Evolutionary conservation across 37 sponge, comb jelly and placozoan species (phyloP).

Genomic region (Lycopodina hypogea): DNA sequence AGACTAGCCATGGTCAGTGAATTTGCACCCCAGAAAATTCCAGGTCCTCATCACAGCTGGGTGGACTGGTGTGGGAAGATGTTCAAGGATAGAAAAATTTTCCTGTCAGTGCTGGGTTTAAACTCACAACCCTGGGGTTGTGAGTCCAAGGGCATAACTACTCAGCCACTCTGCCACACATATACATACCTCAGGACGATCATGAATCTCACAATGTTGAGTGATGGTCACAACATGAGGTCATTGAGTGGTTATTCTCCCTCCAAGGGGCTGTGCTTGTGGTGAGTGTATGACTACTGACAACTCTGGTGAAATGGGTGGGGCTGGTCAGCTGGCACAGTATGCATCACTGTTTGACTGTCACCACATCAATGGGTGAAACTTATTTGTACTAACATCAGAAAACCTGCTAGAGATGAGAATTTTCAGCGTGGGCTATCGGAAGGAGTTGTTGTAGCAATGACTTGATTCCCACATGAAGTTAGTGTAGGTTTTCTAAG

Average conservation of each 20-base stretch:
- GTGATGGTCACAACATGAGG: conserved; percentile 75
- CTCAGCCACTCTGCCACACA: too few relatives aligned
- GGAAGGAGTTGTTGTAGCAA: conserved; percentile 77
- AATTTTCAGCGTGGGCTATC: conserved; percentile 68
- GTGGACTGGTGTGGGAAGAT: too few relatives aligned
- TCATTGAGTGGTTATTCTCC: conserved; percentile 61
- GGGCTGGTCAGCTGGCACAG: background rate
- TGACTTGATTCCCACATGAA: too few relatives aligned
- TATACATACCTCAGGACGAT: background rate
- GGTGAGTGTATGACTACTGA: background rate
- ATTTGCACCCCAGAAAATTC: too few relatives aligned
- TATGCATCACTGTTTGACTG: conserved; percentile 73
- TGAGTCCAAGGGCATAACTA: too few relatives aligned
- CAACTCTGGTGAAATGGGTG: too few relatives aligned
- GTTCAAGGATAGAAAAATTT: too few relatives aligned
- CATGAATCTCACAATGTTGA: conserved; percentile 34
- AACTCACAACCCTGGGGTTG: too few relatives aligned
- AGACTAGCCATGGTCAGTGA: too few relatives aligned
- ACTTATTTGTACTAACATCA: conserved; percentile 64
- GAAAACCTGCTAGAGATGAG: conserved; percentile 77
- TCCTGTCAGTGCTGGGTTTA: too few relatives aligned
- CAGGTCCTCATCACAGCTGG: too few relatives aligned
- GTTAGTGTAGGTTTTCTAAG: too few relatives aligned
- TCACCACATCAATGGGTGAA: conserved; percentile 65
- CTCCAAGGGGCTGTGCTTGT: background rate